Base-by-base conservation (phyloP, 1,140 invertebrate genomes). In the Cotesia typhae region DNA sequence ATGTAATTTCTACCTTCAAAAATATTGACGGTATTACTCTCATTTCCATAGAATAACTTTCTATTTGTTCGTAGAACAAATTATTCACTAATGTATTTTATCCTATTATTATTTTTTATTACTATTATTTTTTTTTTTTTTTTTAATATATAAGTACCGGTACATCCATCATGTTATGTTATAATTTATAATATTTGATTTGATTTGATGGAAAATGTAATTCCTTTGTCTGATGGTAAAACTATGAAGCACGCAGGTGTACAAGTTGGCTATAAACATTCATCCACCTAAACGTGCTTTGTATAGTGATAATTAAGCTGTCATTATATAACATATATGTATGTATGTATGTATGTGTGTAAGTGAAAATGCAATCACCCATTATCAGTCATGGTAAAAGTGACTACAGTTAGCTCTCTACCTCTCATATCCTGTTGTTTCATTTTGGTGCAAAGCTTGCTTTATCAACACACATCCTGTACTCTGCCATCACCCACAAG, bases 401-500 rank as follows among this genome's bases (percentile, higher is more conserved):
- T 28, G 10, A 65, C 10, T 57, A 47, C 41, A 47, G 41, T 47
- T 47, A 47, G 41, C 37, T 59, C 14, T 59, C 14, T 52, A 4
- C n/a, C 28, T 14, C n/a, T 57, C 61, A 14, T 38, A 47, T 10
- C 28, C 53, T 38, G 12, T 38, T n/a, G 17, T 52, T 14, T 57
- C 53, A 20, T 57, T 57, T 20, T 47, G 10, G 41, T 47, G 41
- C 41, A 47, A 57, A 57, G 53, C 37, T 57, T 53, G 47, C 36
- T 52, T 69, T 66, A 59, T 55, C 53, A 36, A 17, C 67, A 66
- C 64, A 47, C 64, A 38, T 63, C 57, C 53, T 67, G 47, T 28
- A 36, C 37, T 14, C 20, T 37, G 47, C 35, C 28, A 37, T 61
- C 38, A 41, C 41, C 59, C 52, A 77, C 75, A 78, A 74, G 76